Evolutionary conservation across 2,797 vertebrate genomes (phyloP), one percentile per base, ranked within the genome.

Genomic region (Sciurus carolinensis): DNA sequence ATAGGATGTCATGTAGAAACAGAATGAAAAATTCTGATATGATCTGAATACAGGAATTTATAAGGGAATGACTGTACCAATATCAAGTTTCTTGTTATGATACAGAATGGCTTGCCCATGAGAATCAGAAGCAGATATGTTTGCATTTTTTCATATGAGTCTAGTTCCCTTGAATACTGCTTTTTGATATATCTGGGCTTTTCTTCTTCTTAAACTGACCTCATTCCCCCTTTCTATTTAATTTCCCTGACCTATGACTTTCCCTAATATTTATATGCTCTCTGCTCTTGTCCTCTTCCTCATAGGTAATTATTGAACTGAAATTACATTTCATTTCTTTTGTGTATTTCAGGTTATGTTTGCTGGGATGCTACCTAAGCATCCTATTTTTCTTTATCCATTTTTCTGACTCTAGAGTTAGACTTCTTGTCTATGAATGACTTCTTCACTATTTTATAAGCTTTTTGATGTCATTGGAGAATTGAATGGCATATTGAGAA

Each of bases 281-380:
- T 59, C 13, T 30, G 1, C 18, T 13, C 8, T 52, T 28, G 3
- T 69, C 12, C 22, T 57, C 9, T 59, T 87, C 10, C 26, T 81
- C 64, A 83, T 71, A 66, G 33, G 12, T 79, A 94, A 90, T 85
- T 95, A 85, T 85, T 39, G 83, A 75, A 79, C 33, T 69, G 36
- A 77, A 90, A 36, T 12, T 87, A 1, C 50, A 26, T 80, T 83
- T 87, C 36, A 36, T 54, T 90, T 92, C 7, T 18, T 42, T 88
- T 81, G 13, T 62, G 44, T 14, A 42, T 76, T 84, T 77, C 24
- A 39, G 18, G 50, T 96, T 85, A 75, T 44, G 7, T n/a, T 94
- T 76, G 24, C 28, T 69, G 84, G 73, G 17, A 22, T 67, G 42
- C 20, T 24, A 4, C 39, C 39, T 3, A 39, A 39, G 39, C 39